Evolutionary conservation across 1,140 invertebrate species (phyloP).

Genomic region (Zelostemma sp.): DNA sequence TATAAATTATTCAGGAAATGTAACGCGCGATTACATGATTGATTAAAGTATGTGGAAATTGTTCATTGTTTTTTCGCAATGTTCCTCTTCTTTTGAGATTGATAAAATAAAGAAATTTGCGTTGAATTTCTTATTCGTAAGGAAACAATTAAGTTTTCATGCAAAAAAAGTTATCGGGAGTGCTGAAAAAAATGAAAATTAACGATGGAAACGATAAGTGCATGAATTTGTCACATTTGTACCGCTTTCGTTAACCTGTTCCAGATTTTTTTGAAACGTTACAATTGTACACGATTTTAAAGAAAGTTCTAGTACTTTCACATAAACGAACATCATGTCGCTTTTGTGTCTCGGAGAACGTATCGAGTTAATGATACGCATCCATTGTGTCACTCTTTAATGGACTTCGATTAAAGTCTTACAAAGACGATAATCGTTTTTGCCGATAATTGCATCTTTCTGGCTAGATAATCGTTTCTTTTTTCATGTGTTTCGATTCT

Average conservation of each 20-base stretch:
- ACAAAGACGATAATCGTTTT: too few relatives aligned
- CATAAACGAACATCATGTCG: too few relatives aligned
- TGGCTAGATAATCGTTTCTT: too few relatives aligned
- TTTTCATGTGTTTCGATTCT: too few relatives aligned
- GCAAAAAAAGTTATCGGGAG: slow-evolving; percentile 1
- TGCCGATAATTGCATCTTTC: too few relatives aligned
- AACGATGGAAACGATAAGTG: not conserved
- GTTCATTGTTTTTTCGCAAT: too few relatives aligned
- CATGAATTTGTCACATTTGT: not conserved
- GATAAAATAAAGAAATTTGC: too few relatives aligned
- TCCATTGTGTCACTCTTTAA: slow-evolving; percentile 11
- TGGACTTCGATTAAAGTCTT: slow-evolving; percentile 5
- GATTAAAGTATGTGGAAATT: too few relatives aligned
- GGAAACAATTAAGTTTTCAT: not conserved
- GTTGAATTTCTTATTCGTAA: not conserved
- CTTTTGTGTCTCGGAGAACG: too few relatives aligned
- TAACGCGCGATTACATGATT: too few relatives aligned
- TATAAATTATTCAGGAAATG: too few relatives aligned
- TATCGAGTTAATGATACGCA: not conserved
- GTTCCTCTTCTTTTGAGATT: too few relatives aligned
- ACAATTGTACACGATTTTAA: slow-evolving; percentile 21
- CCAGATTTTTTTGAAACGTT: slow-evolving; percentile 16
- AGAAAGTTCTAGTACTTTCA: slow-evolving; percentile 28
- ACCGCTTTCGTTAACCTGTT: slow-evolving; percentile 16
- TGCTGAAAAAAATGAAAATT: slow-evolving; percentile 4